These are phyloP conservation scores for Halotydeus destructor DNA, from an alignment of 1,140 invertebrate genomes.

Conservation along the genomic window DNA sequence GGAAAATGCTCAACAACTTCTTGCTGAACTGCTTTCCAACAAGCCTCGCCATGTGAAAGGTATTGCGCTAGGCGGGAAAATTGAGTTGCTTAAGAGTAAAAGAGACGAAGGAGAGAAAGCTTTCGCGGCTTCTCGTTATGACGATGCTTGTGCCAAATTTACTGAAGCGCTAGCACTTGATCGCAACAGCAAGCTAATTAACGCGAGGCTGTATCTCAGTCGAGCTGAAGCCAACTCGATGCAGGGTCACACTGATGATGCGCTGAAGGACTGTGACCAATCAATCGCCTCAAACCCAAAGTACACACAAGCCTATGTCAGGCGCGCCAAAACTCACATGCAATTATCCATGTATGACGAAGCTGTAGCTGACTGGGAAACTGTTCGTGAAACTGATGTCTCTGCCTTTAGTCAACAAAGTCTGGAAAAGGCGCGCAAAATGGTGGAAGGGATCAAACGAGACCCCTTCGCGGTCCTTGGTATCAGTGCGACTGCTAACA, in stretches of 20 bases:
- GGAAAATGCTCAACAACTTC: slow-evolving; percentile 70
- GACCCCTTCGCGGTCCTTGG: too few relatives aligned
- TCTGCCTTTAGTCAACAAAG: too few relatives aligned
- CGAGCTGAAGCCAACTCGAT: slow-evolving; percentile 61
- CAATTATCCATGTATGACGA: slow-evolving; percentile 65
- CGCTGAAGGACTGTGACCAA: slow-evolving; percentile 58
- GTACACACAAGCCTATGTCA: slow-evolving; percentile 69
- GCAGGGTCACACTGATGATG: slow-evolving; percentile 43
- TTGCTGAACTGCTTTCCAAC: slow-evolving; percentile 65
- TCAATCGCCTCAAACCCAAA: slow-evolving; percentile 65
- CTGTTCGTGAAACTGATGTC: slow-evolving; percentile 42
- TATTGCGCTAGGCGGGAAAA: slow-evolving; percentile 61
- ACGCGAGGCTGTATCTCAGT: slow-evolving; percentile 77
- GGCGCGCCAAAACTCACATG: slow-evolving; percentile 60
- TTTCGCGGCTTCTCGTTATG: slow-evolving; percentile 51
- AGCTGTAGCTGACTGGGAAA: slow-evolving; percentile 74
- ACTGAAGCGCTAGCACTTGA: slow-evolving; percentile 64
- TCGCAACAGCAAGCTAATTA: slow-evolving; percentile 55
- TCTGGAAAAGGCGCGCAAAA: too few relatives aligned
- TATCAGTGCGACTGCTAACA: too few relatives aligned
- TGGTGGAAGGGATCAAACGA: too few relatives aligned
- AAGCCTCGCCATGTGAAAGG: slow-evolving; percentile 77
- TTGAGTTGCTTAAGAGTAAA: slow-evolving; percentile 62
- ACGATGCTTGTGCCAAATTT: slow-evolving; percentile 60
- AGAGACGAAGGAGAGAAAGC: slow-evolving; percentile 77